Percentiles rank a stretch among this genome's conserved stretches.
These are phyloP conservation scores for Catocala sponsa DNA, from an alignment of 2,888 invertebrate species.

Conservation along the genomic window DNA sequence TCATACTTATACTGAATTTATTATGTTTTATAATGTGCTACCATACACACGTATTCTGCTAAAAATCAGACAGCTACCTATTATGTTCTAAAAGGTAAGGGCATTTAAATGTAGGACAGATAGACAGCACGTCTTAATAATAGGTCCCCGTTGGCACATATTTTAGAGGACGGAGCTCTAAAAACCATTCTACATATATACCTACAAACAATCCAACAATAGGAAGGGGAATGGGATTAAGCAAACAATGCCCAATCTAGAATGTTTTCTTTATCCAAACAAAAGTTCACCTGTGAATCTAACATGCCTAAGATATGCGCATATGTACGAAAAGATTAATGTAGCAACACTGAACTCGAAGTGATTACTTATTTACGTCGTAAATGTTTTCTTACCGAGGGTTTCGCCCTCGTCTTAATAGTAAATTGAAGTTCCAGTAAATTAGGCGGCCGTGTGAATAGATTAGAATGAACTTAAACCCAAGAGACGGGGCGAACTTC, in stretches of 20 bases:
- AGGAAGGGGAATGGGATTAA: background rate
- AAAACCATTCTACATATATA: no score
- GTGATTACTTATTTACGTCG: constrained; percentile 46
- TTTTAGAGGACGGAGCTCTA: no score
- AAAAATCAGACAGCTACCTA: no score
- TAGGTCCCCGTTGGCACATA: no score
- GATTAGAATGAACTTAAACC: constrained; percentile 42
- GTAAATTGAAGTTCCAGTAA: constrained; percentile 38
- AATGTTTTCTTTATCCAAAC: background rate
- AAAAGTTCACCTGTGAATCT: no score
- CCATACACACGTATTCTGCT: no score
- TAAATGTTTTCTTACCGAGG: constrained; percentile 32
- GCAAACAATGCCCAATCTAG: constrained; percentile 1
- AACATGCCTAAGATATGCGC: background rate
- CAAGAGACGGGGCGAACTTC: constrained; percentile 26
- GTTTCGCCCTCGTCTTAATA: constrained; percentile 30
- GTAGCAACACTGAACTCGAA: constrained; percentile 23
- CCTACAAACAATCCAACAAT: no score
- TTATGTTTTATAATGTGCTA: no score
- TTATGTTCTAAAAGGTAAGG: no score
- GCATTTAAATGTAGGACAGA: no score
- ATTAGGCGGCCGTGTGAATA: constrained; percentile 43
- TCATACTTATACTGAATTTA: no score
- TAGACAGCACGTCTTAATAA: no score
- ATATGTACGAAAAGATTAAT: constrained; percentile 29